Conservation (phyloP, 2,797 vertebrate genomes). For the Sebastiscus albofasciatus region DNA sequence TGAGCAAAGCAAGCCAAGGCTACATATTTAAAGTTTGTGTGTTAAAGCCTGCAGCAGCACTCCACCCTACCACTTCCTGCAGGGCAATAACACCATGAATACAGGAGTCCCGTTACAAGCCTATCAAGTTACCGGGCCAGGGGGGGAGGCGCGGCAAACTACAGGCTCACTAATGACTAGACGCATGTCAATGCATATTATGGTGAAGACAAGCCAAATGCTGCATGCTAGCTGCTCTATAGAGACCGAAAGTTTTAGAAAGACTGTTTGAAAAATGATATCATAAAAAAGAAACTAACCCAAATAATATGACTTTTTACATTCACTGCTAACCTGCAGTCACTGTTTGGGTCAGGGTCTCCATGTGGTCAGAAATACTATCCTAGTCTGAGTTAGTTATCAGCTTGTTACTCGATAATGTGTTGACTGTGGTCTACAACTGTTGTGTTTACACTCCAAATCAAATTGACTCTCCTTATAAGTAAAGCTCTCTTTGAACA, state of each 20-base stretch:
- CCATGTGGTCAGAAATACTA: not conserved
- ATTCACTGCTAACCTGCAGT: not conserved
- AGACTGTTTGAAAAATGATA: not conserved
- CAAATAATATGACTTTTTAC: not conserved
- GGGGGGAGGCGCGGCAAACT: not conserved
- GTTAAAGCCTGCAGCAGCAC: not conserved
- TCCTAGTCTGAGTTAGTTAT: not conserved
- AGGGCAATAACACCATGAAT: slow-evolving; percentile 5
- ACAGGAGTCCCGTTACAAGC: slow-evolving; percentile 19
- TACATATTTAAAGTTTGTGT: slow-evolving; percentile 1
- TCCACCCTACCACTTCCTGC: slow-evolving; percentile 3
- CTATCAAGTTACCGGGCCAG: slow-evolving; percentile 1
- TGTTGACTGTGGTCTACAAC: not conserved
- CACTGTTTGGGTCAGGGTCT: not conserved
- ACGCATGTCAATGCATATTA: not conserved
- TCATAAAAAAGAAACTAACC: not conserved
- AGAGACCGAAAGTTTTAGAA: not conserved
- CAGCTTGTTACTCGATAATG: not conserved
- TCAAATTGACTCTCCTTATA: too few species aligned
- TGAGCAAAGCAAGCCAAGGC: not conserved
- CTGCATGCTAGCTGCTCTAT: not conserved
- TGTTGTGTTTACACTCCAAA: not conserved
- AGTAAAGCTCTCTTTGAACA: too few species aligned
- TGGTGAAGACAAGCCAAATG: not conserved
- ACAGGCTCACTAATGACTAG: not conserved